Percentiles rank a stretch among this genome's conserved stretches.
These are phyloP conservation scores for Achlya flavicornis DNA, from an alignment of 2,888 invertebrate species.

Conservation along the genomic window DNA sequence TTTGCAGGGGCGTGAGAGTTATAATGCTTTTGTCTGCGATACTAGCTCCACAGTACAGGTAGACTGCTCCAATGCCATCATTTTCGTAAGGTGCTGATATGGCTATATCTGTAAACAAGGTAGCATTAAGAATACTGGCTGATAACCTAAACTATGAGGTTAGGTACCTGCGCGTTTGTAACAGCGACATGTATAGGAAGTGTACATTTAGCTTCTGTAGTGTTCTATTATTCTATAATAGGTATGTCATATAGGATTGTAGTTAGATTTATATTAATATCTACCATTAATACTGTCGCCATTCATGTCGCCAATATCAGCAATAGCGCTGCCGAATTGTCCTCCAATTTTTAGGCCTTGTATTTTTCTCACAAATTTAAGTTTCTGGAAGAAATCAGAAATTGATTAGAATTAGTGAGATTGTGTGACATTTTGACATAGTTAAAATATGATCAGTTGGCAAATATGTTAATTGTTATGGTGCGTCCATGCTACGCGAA, in stretches of 20 bases:
- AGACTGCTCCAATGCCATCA: conserved; percentile 55
- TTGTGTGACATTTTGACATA: background rate
- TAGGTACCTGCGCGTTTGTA: no score
- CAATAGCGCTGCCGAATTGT: conserved; percentile 44
- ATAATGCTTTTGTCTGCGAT: conserved; percentile 27
- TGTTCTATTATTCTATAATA: no score
- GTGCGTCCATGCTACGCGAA: no score
- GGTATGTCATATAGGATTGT: no score
- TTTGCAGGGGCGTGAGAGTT: conserved; percentile 36
- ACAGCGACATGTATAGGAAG: no score
- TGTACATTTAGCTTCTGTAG: no score
- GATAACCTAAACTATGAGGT: no score
- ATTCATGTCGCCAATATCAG: conserved; percentile 43
- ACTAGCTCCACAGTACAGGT: conserved; percentile 55
- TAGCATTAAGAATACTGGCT: background rate
- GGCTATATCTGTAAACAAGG: conserved; percentile 52
- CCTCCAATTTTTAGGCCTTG: conserved; percentile 22
- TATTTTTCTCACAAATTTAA: conserved; percentile 22
- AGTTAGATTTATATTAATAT: background rate
- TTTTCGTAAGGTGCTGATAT: conserved; percentile 65
- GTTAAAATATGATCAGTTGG: no score
- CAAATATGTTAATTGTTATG: no score
- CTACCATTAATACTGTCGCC: conserved; percentile 43
- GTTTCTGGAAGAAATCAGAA: conserved; percentile 21
- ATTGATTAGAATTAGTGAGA: background rate